Evolutionary conservation across 2,113 vertebrate genomes (phyloP).

Genomic region (Ancistrus triradiatus): DNA sequence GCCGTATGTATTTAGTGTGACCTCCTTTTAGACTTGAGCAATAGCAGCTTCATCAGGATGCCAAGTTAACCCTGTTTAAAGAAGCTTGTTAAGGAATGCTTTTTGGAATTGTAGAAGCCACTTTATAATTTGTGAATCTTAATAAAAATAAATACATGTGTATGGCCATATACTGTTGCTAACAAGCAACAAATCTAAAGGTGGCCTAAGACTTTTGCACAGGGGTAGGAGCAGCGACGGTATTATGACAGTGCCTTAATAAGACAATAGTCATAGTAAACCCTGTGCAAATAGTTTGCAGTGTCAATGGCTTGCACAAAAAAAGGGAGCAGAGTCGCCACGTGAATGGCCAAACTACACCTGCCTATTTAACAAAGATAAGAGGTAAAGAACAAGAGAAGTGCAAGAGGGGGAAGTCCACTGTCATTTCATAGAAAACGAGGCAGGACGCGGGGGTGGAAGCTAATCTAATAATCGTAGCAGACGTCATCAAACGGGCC

Average conservation of each 20-base stretch:
- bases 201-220: too few species aligned
- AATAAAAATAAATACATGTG: too few species aligned
- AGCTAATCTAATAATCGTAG: conserved; percentile 2
- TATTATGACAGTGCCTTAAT: neutral
- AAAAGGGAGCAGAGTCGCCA: conserved; percentile 33
- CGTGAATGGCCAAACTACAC: conserved; percentile 55
- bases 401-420: conserved; percentile 46
- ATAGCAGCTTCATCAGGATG: too few species aligned
- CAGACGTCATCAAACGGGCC: conserved; percentile 7
- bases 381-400: conserved; percentile 47
- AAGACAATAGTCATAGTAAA: neutral
- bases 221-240: neutral
- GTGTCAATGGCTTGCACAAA: conserved; percentile 11
- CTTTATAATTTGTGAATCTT: too few species aligned
- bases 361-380: conserved; percentile 67
- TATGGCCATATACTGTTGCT: too few species aligned
- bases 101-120: too few species aligned
- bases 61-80: too few species aligned
- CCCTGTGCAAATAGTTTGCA: neutral
- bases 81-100: too few species aligned
- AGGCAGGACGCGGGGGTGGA: conserved; percentile 23
- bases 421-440: conserved; percentile 34
- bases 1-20: too few species aligned
- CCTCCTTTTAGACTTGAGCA: too few species aligned
- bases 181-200: too few species aligned